A percentile compares a stretch with the other conserved stretches of the same genome.
Conservation (phyloP, 2,888 invertebrate species). For the Metellina segmentata region DNA sequence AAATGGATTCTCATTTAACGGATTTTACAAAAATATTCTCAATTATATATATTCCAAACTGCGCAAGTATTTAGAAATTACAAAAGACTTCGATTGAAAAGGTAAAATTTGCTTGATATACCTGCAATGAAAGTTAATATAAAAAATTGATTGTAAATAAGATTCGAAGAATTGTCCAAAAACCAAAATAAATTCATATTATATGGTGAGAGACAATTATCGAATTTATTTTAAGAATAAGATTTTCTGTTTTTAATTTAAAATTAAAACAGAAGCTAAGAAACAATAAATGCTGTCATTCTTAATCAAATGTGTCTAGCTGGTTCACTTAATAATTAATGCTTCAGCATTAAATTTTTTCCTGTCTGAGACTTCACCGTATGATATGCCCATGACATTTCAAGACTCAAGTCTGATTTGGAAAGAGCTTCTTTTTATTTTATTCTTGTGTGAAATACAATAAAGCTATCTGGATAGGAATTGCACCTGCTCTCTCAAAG, state of each 20-base stretch:
- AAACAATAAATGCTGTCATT: conserved; percentile 12
- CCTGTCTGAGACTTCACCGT: background rate
- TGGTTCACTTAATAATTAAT: conserved; percentile 18
- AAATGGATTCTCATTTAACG: no score
- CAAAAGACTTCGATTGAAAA: no score
- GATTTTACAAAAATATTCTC: no score
- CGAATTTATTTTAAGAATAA: background rate
- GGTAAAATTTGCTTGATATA: no score
- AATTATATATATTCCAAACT: no score
- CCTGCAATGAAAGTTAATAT: no score
- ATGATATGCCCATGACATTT: conserved; percentile 22
- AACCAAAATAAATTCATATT: background rate
- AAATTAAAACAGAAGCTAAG: background rate
- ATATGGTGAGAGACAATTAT: background rate
- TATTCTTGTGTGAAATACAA: background rate
- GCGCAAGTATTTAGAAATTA: no score
- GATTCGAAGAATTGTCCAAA: no score
- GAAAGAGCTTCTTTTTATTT: background rate
- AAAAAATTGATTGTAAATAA: no score
- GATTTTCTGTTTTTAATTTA: background rate
- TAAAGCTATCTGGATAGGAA: background rate
- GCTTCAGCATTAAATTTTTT: conserved; percentile 10
- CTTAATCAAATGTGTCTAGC: conserved; percentile 1
- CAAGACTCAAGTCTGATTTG: background rate
- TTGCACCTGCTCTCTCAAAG: background rate